Evolutionary conservation across 2,888 invertebrate species (phyloP), one percentile per base, ranked within the genome.

Genomic region (Leptopilina drosophilae): DNA sequence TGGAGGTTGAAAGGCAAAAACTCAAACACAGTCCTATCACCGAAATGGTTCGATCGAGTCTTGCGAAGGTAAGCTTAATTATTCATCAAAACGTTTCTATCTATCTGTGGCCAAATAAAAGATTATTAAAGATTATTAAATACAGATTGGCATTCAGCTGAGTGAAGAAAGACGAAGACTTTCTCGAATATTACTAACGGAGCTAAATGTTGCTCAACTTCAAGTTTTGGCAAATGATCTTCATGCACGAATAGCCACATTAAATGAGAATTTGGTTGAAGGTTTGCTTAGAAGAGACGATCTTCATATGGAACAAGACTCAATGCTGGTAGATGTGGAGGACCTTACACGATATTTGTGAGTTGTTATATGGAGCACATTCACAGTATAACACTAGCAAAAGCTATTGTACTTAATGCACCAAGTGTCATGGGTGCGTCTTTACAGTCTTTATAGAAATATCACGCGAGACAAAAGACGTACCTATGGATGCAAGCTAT

Each of bases 261-360:
- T 98, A 85, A 99, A 99, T 93, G 97, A 98, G 91, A 95, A 95
- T 79, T 93, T 99, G 86, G 98, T 99, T 79, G 95, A 96, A 91
- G 94, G 97, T 91, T 93, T 99, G 87, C 95, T 98, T 94, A 96
- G 97, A 88, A 94, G 98, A 84, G 99, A 99, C 92, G 98, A 98
- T 92, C 93, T 98, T 75, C 98, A 98, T 92, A 98, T 99, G 98
- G 97, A 97, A 84, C 98, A 99, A 92, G 99, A 99, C 92, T 98
- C 98, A 64, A 98, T 98, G 96, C 94, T 98, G 85, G 98, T 98
- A 59, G 98, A 99, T 91, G 98, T 99, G 88, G 98, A 99, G 92
- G 98, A 99, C 93, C 94, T 98, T 86, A 98, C 98, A 65, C 94
- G 96, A 93, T 97, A 96, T 92, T 93, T 97, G 96, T 97, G 93